These are phyloP conservation scores for Minunthozetes semirufus DNA, from an alignment of 2,888 invertebrate genomes.

Conservation along the genomic window DNA sequence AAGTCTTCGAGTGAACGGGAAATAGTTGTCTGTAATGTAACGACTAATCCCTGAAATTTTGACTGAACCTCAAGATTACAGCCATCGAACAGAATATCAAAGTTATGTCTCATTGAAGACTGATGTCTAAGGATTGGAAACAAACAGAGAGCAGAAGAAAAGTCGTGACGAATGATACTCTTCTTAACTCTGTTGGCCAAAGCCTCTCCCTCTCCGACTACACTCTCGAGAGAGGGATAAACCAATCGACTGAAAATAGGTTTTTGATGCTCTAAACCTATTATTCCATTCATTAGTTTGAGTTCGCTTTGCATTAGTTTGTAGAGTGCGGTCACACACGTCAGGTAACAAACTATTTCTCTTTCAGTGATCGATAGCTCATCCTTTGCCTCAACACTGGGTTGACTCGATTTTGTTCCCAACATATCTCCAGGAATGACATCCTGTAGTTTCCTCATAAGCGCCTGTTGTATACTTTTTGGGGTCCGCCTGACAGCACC, in stretches of 20 bases:
- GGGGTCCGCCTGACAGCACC: constrained; percentile 64
- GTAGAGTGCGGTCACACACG: constrained; percentile 71
- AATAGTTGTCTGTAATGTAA: constrained; percentile 52
- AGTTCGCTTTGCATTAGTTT: constrained; percentile 82
- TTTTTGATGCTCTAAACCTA: constrained; percentile 71
- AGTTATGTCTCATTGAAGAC: constrained; percentile 66
- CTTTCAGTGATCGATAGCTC: constrained; percentile 61
- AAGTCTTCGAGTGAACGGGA: constrained; percentile 85
- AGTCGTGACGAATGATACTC: constrained; percentile 68
- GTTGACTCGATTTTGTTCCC: constrained; percentile 7
- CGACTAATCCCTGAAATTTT: constrained; percentile 38
- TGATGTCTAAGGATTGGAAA: constrained; percentile 76
- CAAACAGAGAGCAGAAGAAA: constrained; percentile 68
- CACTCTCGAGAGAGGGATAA: constrained; percentile 71
- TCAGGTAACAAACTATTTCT: constrained; percentile 74
- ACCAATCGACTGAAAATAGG: constrained; percentile 76
- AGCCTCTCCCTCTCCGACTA: constrained; percentile 78
- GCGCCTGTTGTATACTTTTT: constrained; percentile 68
- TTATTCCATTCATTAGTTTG: constrained; percentile 70
- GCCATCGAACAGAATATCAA: constrained; percentile 66
- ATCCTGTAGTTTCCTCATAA: constrained; percentile 37
- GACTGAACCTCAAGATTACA: constrained; percentile 34
- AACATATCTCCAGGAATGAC: constrained; percentile 28
- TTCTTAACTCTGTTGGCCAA: constrained; percentile 63
- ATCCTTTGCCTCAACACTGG: constrained; percentile 51